Evolutionary conservation across 2,113 vertebrate species (phyloP), one percentile per base, ranked within the genome.

Genomic region (Pteropus alecto): DNA sequence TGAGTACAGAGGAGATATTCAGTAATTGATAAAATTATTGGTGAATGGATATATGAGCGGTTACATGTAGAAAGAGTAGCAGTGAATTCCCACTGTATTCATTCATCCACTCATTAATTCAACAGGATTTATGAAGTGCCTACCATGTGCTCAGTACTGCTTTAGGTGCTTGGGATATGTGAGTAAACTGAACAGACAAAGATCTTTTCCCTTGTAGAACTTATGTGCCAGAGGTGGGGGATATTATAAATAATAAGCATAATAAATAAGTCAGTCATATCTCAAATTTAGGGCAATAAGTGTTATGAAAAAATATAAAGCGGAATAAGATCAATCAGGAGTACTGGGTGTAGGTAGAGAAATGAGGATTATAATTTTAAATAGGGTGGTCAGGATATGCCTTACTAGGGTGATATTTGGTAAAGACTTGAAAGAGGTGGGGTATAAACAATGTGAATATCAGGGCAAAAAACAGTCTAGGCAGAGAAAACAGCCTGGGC

Each of bases 261-360:
- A 46, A 48, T 81, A 81, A 79, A 58, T 70, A 86, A 67, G 10
- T 71, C 94, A 91, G 51, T 33, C 30, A 48, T 41, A 58, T 38
- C 51, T 76, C 58, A 90, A 90, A 12, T 78, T 97, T 96, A 90
- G 67, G 21, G 4, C 68, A 24, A 82, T 81, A 95, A 79, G 48
- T 68, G 5, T 56, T 88, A 82, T 71, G 41, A 73, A 87, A 96
- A 91, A 85, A 87, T 35, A 18, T 71, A 65, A 94, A 92, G 30
- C 28, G 67, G 16, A 38, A 16, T 70, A 58, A 93, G n/a, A 90
- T 41, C 70, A 90, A 43, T 92, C 16, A 63, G 21, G 48, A 83
- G 11, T 81, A 16, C 56, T 70, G 61, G 7, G 7, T 77, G 24
- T 89, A 2, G 22, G 21, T 77, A 68, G 85, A 71, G 56, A 83